A percentile compares a stretch with the other conserved stretches of the same genome.
phyloP scores from a whole-genome alignment of 2,797 vertebrate genomes.

The Centroberyx gerrardi region DNA sequence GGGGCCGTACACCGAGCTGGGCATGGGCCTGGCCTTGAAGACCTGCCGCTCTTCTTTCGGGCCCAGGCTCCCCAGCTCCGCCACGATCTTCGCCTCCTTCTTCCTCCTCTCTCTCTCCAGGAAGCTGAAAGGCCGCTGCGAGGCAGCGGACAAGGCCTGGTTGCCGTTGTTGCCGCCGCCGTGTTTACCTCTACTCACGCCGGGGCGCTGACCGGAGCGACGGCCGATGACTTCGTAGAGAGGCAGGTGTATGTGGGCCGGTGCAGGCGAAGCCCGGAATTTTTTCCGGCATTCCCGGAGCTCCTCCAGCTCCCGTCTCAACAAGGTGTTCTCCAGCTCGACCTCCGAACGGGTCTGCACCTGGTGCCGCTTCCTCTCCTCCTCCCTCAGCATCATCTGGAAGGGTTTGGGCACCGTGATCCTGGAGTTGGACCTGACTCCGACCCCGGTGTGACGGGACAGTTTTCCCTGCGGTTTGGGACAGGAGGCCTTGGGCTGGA shows the following conservation, averaged over 20 bases:
- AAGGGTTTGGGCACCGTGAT: slow-evolving; percentile 92
- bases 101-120: slow-evolving; percentile 89
- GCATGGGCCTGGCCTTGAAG: slow-evolving; percentile 91
- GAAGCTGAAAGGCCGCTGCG: slow-evolving; percentile 89
- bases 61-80: slow-evolving; percentile 78
- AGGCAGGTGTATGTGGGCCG: slow-evolving; percentile 84
- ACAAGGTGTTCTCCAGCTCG: slow-evolving; percentile 84
- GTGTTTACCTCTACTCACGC: slow-evolving; percentile 54
- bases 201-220: slow-evolving; percentile 5
- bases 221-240: slow-evolving; percentile 85
- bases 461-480: background rate
- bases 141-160: slow-evolving; percentile 76
- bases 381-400: slow-evolving; percentile 93
- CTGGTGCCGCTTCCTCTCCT: slow-evolving; percentile 86
- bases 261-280: slow-evolving; percentile 91
- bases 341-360: slow-evolving; percentile 86
- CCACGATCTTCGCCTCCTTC: slow-evolving; percentile 82
- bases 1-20: slow-evolving; percentile 77
- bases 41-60: slow-evolving; percentile 72
- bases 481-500: slow-evolving; percentile 33
- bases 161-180: slow-evolving; percentile 65
- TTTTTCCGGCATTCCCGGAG: slow-evolving; percentile 90
- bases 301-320: slow-evolving; percentile 88
- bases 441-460: slow-evolving; percentile 18
- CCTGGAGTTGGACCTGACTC: slow-evolving; percentile 67